Evolutionary conservation across 1,140 invertebrate genomes (phyloP), one percentile per base, ranked within the genome.

Genomic region (Macrocentrus cingulum): DNA sequence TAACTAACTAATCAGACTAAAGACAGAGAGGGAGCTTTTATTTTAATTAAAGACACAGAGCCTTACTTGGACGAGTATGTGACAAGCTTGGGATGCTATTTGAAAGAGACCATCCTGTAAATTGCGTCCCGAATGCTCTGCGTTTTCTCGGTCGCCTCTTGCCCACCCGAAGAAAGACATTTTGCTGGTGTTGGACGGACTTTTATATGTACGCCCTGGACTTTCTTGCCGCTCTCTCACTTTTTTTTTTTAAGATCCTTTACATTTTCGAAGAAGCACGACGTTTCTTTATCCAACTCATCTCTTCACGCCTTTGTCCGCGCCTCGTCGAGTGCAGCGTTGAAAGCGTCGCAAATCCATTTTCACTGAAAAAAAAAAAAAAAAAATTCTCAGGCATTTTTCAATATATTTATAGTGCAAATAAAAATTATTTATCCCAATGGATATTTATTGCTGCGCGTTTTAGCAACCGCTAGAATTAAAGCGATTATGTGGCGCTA

Each of bases 11-110:
- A 25, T 15, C 19, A n/a, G n/a, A 32, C 16, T 51, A 58, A 58
- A 42, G 39, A 51, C 39, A 51, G 20, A n/a, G n/a, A n/a, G n/a
- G 13, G 51, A 58, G 56, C 56, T 58, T 37, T 58, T 58, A 58
- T 59, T 57, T 44, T 51, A 56, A 56, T 50, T 29, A 53, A 51
- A 54, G 46, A n/a, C 37, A 34, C 29, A 39, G 6, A 34, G 13
- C 56, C 52, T 64, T 56, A 75, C 71, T 82, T 88, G 86, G 18
- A 88, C 85, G 29, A 88, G 77, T 61, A 88, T 85, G 67, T 85
- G 87, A 62, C 86, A 88, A 54, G 86, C 87, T 68, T 88, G 86
- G 0, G 86, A 86, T 1, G 86, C 86, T 48, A 88, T 88, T 79
- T 88, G 86, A 70, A 87, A 87, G 2, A 88, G 74, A 3, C 86